Base-by-base conservation (phyloP, 2,113 vertebrate genomes). In the Brachypteracias leptosomus region DNA sequence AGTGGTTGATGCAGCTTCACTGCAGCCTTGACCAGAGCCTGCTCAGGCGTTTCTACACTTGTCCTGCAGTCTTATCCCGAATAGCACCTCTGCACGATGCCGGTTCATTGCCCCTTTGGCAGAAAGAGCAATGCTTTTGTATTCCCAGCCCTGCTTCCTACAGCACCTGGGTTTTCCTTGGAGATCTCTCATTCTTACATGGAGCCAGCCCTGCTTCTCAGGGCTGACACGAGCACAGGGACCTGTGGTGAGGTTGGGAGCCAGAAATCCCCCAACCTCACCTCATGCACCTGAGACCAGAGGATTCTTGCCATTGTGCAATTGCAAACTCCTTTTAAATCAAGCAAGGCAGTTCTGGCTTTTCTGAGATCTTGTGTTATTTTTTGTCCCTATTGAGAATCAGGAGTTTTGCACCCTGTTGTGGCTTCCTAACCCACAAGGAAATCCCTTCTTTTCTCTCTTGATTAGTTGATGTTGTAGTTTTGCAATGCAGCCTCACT, bases 51-150 rank as follows among this genome's bases (percentile, higher is more conserved):
- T 88, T 57, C 77, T 92, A 58, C 54, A 5, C 31, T 46, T 58
- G 59, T 20, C 62, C 21, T 0, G 0, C 4, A 8, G 52, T 20
- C 51, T 65, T 21, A 24, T 65, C 31, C 54, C 8, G 0, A 63
- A 5, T 3, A 31, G 40, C 67, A 40, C 28, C 73, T 70, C 55
- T 81, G 63, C 38, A 5, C 0, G 0, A n/a, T 0, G 5, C 8
- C 0, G 0, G 31, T 51, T 54, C 51, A 14, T 49, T 44, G 63
- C n/a, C 46, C 1, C 2, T 31, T 80, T 17, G 29, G 51, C 86
- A 70, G 89, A 52, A 88, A 46, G 68, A 71, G 38, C 1, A 20
- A 40, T 21, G 36, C 36, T 87, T 84, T 70, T 33, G n/a, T 83
- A 31, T 72, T 86, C 49, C 18, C 59, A 44, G 42, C 29, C 11